Percentiles rank a stretch among this genome's conserved stretches.
Evolutionary conservation across 2,113 vertebrate genomes (phyloP).

Genomic region (Copsychus sechellarum): DNA sequence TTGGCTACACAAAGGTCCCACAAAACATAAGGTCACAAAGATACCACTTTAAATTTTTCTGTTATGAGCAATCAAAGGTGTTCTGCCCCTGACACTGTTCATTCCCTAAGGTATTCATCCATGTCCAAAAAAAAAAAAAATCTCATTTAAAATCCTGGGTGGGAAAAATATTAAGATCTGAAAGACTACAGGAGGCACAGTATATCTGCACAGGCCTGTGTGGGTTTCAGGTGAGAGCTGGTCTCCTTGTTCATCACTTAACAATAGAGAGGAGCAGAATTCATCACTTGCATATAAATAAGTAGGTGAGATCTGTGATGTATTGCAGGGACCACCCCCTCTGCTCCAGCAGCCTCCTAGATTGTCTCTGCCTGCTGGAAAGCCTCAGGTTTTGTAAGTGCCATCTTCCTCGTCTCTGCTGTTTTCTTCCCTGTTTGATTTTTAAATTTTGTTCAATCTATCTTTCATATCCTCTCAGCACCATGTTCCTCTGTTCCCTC

Average conservation of each 20-base stretch:
- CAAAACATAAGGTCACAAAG: neutral
- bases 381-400: neutral
- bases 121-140: neutral
- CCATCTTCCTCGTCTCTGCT: neutral
- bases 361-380: neutral
- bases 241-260: neutral
- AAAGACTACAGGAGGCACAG: neutral
- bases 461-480: neutral
- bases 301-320: neutral
- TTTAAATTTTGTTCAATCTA: neutral
- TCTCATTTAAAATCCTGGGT: neutral
- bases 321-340: neutral
- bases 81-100: neutral
- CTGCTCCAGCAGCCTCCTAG: neutral
- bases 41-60: neutral
- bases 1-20: neutral
- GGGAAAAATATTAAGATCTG: neutral
- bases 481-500: accelerated
- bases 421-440: neutral
- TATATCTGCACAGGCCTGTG: neutral
- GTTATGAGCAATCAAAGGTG: neutral
- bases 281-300: neutral
- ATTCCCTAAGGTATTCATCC: neutral
- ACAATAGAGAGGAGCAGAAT: neutral
- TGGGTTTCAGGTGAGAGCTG: neutral